Base-by-base conservation (phyloP, 2,797 vertebrate genomes). In the Cirrhinus mrigala region DNA sequence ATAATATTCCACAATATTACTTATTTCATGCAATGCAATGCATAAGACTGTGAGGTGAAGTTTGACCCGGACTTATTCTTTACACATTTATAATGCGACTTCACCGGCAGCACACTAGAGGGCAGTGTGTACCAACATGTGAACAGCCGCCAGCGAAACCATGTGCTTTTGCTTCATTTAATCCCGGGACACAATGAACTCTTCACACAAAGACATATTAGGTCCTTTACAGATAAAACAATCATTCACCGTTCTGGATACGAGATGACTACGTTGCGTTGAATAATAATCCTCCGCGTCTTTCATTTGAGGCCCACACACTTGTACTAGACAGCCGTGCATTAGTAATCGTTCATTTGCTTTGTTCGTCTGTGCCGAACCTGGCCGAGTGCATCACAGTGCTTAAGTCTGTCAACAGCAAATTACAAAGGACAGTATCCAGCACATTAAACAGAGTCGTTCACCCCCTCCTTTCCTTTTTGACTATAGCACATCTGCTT, bases 401-500 rank as follows among this genome's bases (percentile, higher is more conserved):
- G 37, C 79, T 76, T 71, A 82, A 85, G 88, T 90, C 89, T 87
- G 89, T 89, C 90, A 92, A 92, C 89, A 90, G 85, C 88, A 92
- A 92, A 94, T 88, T 91, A 89, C 87, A 88, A 89, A 85, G 90
- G 92, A 94, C 94, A 94, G 91, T 93, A 92, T 93, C 90, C 91
- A 89, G 90, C 92, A 89, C 93, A 92, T 87, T 91, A 94, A 94
- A 92, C 91, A 1, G 24, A 94, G 93, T 94, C 94, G 84, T 88
- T 82, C 84, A 77, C 37, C 44, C 52, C 18, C 46, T 50, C 48
- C 27, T 79, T 78, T 85, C 66, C 78, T 82, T 66, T 85, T 82
- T 87, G 92, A 94, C 93, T 91, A 91, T 91, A 94, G 93, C 94
- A 95, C 92, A 94, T 93, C 92, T 94, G 94, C 93, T 96, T 92